These are phyloP conservation scores for Tenualosa ilisha DNA, from an alignment of 2,797 vertebrate species.

Conservation along the genomic window DNA sequence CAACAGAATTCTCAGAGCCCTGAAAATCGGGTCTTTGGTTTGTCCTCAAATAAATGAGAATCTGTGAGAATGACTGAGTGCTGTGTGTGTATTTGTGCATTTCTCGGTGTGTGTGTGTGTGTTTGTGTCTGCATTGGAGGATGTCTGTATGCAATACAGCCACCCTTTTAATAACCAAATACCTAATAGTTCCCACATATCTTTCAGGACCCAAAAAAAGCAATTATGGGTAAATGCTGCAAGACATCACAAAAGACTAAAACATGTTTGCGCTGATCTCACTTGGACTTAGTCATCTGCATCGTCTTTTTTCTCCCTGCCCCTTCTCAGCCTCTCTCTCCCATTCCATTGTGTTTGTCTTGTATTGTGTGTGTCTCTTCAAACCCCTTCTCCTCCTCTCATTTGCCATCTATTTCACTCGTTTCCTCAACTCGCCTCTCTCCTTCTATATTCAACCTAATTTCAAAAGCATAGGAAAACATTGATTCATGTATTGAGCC, in stretches of 20 bases:
- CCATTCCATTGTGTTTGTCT: background rate
- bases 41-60: no score
- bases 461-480: constrained; percentile 11
- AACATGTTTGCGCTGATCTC: background rate
- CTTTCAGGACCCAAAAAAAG: background rate
- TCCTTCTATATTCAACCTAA: background rate
- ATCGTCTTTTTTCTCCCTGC: background rate
- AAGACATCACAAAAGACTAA: background rate
- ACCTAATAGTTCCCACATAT: no score
- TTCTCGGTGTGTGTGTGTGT: background rate
- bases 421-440: background rate
- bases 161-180: no score
- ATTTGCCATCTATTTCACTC: background rate
- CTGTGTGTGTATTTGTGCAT: background rate
- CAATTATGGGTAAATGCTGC: background rate
- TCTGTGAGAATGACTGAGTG: background rate
- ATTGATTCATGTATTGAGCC: constrained; percentile 10
- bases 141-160: background rate
- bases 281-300: background rate
- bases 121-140: background rate
- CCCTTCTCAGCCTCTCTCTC: background rate
- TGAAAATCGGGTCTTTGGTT: background rate
- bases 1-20: background rate
- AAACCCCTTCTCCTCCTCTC: background rate
- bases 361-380: background rate